Evolutionary conservation across 2,888 invertebrate species (phyloP).

Genomic region (Pristionchus maxplancki): DNA sequence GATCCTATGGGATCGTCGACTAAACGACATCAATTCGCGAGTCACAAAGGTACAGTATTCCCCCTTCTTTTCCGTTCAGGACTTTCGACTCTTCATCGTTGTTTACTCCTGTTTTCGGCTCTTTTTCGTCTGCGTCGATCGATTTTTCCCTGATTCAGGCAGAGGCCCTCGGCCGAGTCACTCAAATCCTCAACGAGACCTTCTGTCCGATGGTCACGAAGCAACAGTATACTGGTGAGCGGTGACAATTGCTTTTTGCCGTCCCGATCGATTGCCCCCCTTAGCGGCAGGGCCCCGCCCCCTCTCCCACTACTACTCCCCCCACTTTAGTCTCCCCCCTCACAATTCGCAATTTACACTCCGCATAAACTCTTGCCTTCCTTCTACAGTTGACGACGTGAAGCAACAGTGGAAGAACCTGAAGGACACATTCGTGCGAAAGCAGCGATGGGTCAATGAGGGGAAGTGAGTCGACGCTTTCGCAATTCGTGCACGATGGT

Average conservation of each 20-base stretch:
- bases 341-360: constrained; percentile 17
- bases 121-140: background rate
- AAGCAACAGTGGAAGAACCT: constrained; percentile 69
- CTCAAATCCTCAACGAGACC: constrained; percentile 41
- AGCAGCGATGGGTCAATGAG: constrained; percentile 65
- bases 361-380: background rate
- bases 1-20: constrained; percentile 50
- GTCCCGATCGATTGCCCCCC: constrained; percentile 11
- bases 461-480: constrained; percentile 60
- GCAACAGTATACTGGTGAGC: constrained; percentile 48
- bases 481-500: background rate
- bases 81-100: background rate
- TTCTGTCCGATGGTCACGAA: constrained; percentile 48
- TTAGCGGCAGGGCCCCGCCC: constrained; percentile 26
- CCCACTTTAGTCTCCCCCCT: constrained; percentile 12
- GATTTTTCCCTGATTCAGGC: constrained; percentile 1
- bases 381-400: constrained; percentile 62
- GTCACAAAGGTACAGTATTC: constrained; percentile 47
- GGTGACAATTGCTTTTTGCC: background rate
- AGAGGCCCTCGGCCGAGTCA: constrained; percentile 26
- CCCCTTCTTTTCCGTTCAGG: background rate
- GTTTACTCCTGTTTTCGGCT: background rate
- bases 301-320: background rate
- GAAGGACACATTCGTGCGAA: constrained; percentile 67
- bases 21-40: constrained; percentile 49